Percentiles rank a stretch among this genome's conserved stretches.
phyloP scores from a whole-genome alignment of 2,888 invertebrate species.

The Drosophila austrosaltans region DNA sequence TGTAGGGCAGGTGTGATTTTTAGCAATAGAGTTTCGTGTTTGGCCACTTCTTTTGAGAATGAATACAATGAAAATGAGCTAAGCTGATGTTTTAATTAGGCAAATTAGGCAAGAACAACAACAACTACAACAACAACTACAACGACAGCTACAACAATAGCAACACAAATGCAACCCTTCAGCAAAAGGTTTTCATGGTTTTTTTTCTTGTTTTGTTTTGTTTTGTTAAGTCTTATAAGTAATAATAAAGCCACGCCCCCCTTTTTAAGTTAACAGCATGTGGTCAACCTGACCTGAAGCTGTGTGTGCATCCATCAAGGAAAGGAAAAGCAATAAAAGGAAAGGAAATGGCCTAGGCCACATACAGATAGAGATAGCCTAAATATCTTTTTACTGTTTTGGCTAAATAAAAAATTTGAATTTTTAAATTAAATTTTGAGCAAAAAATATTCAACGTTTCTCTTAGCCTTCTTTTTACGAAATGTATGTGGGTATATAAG shows the following conservation, averaged over 20 bases:
- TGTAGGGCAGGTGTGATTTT: conserved; percentile 69
- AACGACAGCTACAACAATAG: conserved; percentile 21
- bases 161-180: conserved; percentile 22
- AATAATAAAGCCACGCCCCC: conserved; percentile 41
- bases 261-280: conserved; percentile 47
- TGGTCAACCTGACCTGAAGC: conserved; percentile 25
- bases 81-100: conserved; percentile 73
- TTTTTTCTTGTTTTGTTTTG: no score
- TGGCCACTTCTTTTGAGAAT: conserved; percentile 40
- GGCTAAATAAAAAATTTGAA: conserved; percentile 63
- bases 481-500: not conserved
- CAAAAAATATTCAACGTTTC: conserved; percentile 34
- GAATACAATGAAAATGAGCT: conserved; percentile 58
- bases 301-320: not conserved
- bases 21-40: conserved; percentile 74
- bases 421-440: conserved; percentile 76
- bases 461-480: not conserved
- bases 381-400: not conserved
- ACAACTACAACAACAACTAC: conserved; percentile 14
- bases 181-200: not conserved
- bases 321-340: conserved; percentile 16
- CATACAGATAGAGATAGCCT: no score
- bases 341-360: conserved; percentile 19
- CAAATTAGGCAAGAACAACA: conserved; percentile 55
- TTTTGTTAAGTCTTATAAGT: not conserved